phyloP scores from a whole-genome alignment of 2,113 vertebrate genomes.

The Hypanus sabinus region DNA sequence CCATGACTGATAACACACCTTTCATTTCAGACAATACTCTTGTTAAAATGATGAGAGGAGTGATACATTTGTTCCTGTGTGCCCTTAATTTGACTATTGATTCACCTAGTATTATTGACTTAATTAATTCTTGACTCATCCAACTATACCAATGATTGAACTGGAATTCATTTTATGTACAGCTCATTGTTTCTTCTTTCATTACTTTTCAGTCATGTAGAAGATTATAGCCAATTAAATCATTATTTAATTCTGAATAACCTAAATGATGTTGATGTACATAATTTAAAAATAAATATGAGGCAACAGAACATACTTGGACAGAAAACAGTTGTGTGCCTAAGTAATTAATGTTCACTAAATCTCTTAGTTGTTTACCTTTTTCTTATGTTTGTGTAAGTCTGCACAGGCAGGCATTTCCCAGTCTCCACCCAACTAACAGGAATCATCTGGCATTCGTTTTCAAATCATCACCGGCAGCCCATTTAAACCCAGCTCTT shows the following conservation, averaged over 20 bases:
- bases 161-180: neutral
- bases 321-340: neutral
- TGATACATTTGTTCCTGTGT: neutral
- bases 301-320: neutral
- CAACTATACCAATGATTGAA: neutral
- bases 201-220: neutral
- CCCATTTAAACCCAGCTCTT: no score
- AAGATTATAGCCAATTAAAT: neutral
- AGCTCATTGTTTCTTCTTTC: constrained; percentile 2
- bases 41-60: neutral
- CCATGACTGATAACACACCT: neutral
- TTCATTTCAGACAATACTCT: neutral
- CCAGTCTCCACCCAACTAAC: no score
- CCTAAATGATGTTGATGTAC: neutral
- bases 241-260: neutral
- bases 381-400: no score
- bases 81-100: neutral
- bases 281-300: constrained; percentile 11
- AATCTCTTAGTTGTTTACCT: neutral
- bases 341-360: no score
- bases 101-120: neutral
- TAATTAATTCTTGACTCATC: neutral
- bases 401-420: no score
- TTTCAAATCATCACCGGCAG: no score
- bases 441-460: no score